Base-by-base conservation (phyloP, 2,113 vertebrate genomes). In the Arizona elegans region DNA sequence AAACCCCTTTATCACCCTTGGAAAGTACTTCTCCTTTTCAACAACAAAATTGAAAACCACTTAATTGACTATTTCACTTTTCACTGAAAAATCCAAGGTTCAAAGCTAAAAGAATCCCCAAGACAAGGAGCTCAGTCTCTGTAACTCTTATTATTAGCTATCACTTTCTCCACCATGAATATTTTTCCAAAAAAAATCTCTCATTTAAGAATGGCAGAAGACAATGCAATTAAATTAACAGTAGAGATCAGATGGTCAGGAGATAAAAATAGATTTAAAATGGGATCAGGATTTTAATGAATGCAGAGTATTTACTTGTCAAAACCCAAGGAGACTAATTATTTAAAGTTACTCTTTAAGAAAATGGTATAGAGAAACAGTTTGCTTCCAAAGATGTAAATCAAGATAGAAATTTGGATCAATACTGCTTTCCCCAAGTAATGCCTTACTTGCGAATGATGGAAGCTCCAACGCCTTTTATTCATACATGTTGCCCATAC, bases 211-310 rank as follows among this genome's bases (percentile, higher is more conserved):
- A 97, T 97, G 97, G 97, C 98, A 97, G 97, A 97, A 98, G 97
- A 98, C 98, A 98, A 99, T 98, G 97, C 96, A 98, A 96, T 95
- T 97, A 97, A 98, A 98, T 98, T 98, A 98, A 98, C 97, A 97
- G 94, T 53, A 96, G 97, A 97, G 96, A 98, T 98, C 98, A 98
- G 98, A 98, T 91, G 97, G 97, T 98, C 97, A 98, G 98, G 98
- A 97, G 98, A 98, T 98, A 98, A 98, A 96, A 96, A 97, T 93
- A 95, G 96, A 11, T 59, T 85, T 94, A 95, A 81, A 97, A 91
- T 29, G 95, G 97, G 98, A 96, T 98, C 96, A 96, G 95, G 92
- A 97, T 97, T 98, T 97, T 96, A 97, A 97, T 98, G 96, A 96
- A 97, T 94, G 88, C 94, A 93, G 56, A 89, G 65, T 90, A 93